phyloP scores from a whole-genome alignment of 92 coral and sea anemone species.

The Paramuricea clavata region DNA sequence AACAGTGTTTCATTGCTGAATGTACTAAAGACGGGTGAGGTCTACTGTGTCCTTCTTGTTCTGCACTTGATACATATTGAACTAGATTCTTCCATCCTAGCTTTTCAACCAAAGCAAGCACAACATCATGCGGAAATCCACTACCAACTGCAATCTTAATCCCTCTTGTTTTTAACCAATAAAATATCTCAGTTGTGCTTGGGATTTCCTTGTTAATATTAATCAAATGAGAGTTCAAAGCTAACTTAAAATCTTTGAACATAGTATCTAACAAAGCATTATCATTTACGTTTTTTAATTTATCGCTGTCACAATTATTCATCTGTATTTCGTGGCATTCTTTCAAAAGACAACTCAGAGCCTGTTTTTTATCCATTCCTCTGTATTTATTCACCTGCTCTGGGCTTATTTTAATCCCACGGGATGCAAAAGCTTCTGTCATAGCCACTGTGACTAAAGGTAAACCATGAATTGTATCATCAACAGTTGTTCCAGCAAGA shows the following conservation, averaged over 20 bases:
- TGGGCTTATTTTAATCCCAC: conserved; percentile 72
- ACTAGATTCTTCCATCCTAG: conserved; percentile 78
- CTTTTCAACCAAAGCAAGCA: conserved; percentile 71
- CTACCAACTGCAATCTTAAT: conserved; percentile 86
- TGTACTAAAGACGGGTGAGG: conserved; percentile 96
- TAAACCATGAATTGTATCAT: conserved; percentile 85
- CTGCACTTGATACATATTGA: conserved; percentile 90
- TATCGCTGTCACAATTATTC: background rate
- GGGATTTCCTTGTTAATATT: conserved; percentile 86
- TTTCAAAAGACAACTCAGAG: conserved; percentile 66
- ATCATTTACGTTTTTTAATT: background rate
- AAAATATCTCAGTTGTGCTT: conserved; percentile 81
- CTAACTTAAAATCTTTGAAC: conserved; percentile 78
- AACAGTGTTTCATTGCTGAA: conserved; percentile 83
- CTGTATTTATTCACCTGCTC: conserved; percentile 83
- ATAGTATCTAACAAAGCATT: conserved; percentile 57
- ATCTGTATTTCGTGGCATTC: background rate
- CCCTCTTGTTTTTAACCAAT: conserved; percentile 72
- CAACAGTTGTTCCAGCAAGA: conserved; percentile 95
- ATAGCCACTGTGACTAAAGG: conserved; percentile 92
- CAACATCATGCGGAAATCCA: conserved; percentile 94
- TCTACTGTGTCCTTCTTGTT: conserved; percentile 88
- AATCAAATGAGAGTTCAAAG: conserved; percentile 70
- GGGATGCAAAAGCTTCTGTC: conserved; percentile 79
- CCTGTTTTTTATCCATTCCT: conserved; percentile 96